These are phyloP conservation scores for Ethmia dodecea DNA, from an alignment of 2,888 invertebrate species.

Conservation along the genomic window DNA sequence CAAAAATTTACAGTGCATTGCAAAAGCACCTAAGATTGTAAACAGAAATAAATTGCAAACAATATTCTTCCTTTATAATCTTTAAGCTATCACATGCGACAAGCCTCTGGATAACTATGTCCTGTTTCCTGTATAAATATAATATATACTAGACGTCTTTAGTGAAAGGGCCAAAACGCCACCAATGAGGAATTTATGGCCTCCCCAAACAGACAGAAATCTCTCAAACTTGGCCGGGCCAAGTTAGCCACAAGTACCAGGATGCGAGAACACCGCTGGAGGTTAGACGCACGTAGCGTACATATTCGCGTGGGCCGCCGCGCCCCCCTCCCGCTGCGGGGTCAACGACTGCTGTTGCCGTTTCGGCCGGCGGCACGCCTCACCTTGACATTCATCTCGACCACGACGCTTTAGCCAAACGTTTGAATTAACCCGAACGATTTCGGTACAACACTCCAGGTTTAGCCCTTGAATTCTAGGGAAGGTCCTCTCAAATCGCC, in stretches of 20 bases:
- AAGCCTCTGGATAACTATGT: too few relatives aligned
- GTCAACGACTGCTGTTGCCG: conserved; percentile 70
- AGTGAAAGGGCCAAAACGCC: too few relatives aligned
- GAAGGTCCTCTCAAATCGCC: conserved; percentile 30
- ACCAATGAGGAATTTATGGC: too few relatives aligned
- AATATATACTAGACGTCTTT: too few relatives aligned
- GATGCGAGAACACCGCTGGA: conserved; percentile 54
- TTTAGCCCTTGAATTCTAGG: conserved; percentile 27
- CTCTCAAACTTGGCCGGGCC: too few relatives aligned
- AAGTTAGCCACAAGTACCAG: conserved; percentile 42
- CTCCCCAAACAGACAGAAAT: too few relatives aligned
- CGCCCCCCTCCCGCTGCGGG: conserved; percentile 43
- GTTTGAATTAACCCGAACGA: conserved; percentile 60
- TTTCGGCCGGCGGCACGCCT: conserved; percentile 73
- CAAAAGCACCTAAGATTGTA: too few relatives aligned
- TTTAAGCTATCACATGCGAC: too few relatives aligned
- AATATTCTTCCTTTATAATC: too few relatives aligned
- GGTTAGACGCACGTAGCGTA: conserved; percentile 58
- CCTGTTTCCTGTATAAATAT: too few relatives aligned
- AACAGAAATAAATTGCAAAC: too few relatives aligned
- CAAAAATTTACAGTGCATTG: too few relatives aligned
- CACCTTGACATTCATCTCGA: conserved; percentile 77
- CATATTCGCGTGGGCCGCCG: conserved; percentile 71
- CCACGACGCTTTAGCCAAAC: conserved; percentile 65
- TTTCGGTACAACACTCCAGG: conserved; percentile 35